phyloP scores from a whole-genome alignment of 2,797 vertebrate genomes.

The Etheostoma perlongum region DNA sequence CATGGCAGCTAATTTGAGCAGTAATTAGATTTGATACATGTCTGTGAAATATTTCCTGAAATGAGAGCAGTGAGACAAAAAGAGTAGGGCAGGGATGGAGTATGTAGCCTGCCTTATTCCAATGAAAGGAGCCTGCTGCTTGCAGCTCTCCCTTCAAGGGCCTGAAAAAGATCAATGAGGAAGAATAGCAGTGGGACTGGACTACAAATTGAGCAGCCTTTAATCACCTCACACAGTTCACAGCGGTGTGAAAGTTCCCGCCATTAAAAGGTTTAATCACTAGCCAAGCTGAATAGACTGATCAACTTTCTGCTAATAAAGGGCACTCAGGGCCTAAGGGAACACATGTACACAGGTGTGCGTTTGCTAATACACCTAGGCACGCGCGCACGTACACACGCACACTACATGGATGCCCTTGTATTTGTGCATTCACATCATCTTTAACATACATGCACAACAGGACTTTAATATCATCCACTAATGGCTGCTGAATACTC shows the following conservation, averaged over 20 bases:
- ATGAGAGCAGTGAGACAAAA: conserved; percentile 14
- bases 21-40: conserved; percentile 39
- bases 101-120: conserved; percentile 47
- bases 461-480: background rate
- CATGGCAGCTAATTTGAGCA: conserved; percentile 47
- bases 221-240: conserved; percentile 82
- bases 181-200: conserved; percentile 72
- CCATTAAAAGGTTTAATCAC: conserved; percentile 83
- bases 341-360: conserved; percentile 19
- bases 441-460: background rate
- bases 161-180: conserved; percentile 76
- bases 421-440: conserved; percentile 8
- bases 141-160: conserved; percentile 71
- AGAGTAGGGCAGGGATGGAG: conserved; percentile 1
- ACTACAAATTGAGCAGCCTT: conserved; percentile 76
- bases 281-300: conserved; percentile 74
- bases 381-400: too few species aligned
- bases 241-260: conserved; percentile 76
- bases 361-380: conserved; percentile 19
- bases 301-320: conserved; percentile 75
- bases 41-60: conserved; percentile 43
- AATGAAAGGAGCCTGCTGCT: conserved; percentile 56
- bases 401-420: background rate
- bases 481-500: conserved; percentile 10
- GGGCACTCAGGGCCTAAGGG: conserved; percentile 56